Percentiles rank a stretch among this genome's conserved stretches.
Conservation (phyloP, 2,888 invertebrate species). For the Himalopsyche tibetana region DNA sequence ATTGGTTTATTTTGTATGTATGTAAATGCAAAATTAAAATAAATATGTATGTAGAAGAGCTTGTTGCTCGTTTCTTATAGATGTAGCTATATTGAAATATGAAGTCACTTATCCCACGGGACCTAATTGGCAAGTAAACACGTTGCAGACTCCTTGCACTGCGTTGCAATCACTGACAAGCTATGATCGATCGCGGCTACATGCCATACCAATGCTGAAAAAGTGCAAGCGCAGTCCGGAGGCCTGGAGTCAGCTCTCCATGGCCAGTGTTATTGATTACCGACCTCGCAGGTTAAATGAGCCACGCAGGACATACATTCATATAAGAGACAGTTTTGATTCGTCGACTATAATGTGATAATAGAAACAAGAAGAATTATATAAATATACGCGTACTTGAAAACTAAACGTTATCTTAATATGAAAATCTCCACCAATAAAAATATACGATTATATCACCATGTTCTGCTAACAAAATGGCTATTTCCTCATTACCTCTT, state of each 20-base stretch:
- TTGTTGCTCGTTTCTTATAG: background rate
- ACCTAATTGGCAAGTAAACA: conserved; percentile 54
- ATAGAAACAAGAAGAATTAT: too few species aligned
- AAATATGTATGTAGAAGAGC: background rate
- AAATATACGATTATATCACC: too few species aligned
- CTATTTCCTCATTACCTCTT: too few species aligned
- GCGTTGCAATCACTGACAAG: conserved; percentile 61
- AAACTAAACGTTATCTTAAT: too few species aligned
- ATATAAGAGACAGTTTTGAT: background rate
- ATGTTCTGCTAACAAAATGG: too few species aligned
- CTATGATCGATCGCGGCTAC: conserved; percentile 61
- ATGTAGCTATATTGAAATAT: background rate
- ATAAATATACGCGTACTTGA: too few species aligned
- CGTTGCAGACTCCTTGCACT: conserved; percentile 48
- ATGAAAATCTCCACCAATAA: too few species aligned
- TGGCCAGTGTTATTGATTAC: conserved; percentile 22
- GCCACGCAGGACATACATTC: background rate
- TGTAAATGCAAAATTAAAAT: too few species aligned
- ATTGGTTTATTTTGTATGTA: too few species aligned
- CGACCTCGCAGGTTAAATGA: conserved; percentile 32
- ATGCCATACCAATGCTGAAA: conserved; percentile 53
- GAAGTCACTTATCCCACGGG: conserved; percentile 11
- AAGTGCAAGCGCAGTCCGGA: background rate
- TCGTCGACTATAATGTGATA: background rate
- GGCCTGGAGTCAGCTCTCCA: background rate